phyloP scores from a whole-genome alignment of 2,797 vertebrate species.

The Petrocephalus schoutedeni region DNA sequence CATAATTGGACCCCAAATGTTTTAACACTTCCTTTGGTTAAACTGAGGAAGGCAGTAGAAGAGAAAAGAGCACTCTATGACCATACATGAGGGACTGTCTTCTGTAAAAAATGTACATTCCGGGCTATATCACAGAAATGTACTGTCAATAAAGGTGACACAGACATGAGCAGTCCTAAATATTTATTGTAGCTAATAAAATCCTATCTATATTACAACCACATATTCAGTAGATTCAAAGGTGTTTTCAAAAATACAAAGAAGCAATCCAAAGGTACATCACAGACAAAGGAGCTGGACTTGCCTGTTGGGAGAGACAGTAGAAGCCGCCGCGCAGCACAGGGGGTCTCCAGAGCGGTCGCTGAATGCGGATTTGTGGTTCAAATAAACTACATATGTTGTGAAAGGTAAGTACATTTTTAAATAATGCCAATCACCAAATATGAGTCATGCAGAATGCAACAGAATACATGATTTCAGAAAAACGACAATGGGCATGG shows the following conservation, averaged over 20 bases:
- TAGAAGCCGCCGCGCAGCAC: not conserved
- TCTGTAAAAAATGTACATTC: not conserved
- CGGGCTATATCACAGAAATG: not conserved
- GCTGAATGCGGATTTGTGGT: slow-evolving; percentile 12
- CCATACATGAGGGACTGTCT: not conserved
- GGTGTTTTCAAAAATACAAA: slow-evolving; percentile 25
- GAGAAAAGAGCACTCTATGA: not conserved
- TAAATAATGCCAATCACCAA: not conserved
- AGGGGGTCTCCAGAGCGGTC: not conserved
- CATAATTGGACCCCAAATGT: not conserved
- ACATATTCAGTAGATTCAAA: slow-evolving; percentile 21
- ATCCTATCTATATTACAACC: slow-evolving; percentile 27
- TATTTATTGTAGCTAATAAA: slow-evolving; percentile 25
- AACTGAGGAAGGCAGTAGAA: not conserved
- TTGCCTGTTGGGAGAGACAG: not conserved
- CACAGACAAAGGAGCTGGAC: not conserved
- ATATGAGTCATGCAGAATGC: not conserved
- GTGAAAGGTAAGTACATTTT: not conserved
- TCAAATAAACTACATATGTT: not conserved
- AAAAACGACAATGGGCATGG: not conserved
- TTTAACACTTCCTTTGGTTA: not conserved
- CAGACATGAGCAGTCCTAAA: not conserved
- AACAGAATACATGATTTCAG: not conserved
- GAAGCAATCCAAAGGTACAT: not conserved
- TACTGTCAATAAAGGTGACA: not conserved